Base-by-base conservation (phyloP, 1,140 invertebrate species). In the Bombyx mandarina region DNA sequence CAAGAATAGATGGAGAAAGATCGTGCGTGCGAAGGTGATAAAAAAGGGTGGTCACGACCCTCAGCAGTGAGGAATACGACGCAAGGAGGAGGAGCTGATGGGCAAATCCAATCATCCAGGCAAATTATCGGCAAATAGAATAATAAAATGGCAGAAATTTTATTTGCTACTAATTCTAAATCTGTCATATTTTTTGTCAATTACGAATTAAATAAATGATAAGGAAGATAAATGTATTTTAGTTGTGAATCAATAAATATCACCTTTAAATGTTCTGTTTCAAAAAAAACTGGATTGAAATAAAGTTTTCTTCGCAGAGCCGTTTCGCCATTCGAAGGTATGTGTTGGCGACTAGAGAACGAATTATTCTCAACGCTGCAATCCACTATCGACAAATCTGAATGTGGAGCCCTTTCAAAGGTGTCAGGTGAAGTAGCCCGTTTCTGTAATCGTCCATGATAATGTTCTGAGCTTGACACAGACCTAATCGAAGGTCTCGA, bases 211-310 rank as follows among this genome's bases (percentile, higher is more conserved):
- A 35, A 1, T 5, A 35, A 35, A 35, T 35, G 2, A 35, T 35
- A 35, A 35, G 26, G 26, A 35, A 35, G 1, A 35, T 35, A 35
- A 5, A 35, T 35, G 0, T 35, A 35, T 35, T 35, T 1, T 35
- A 35, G 1, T 35, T 35, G 4, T 35, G 26, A 18, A 35, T 35
- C 26, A 35, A 35, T 35, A 35, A 46, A 56, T 79, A 79, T 90
- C 89, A 95, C 95, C 89, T 93, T 88, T 52, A 97, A 79, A 50
- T 95, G 77, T 77, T 96, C 94, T 6, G 92, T 92, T 71, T 97
- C 95, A 73, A 97, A 96, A 73, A 95, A 96, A 2, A 94, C 94
- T 1, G 95, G 95, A 86, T 96, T 96, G 67, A 97, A 96, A 75
- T 96, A 96, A 0, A 96, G 87, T 71, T 96, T 96, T 66, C 92